A percentile compares a stretch with the other conserved stretches of the same genome.
Evolutionary conservation across 2,888 invertebrate species (phyloP).

Genomic region (Drosophila borborema): DNA sequence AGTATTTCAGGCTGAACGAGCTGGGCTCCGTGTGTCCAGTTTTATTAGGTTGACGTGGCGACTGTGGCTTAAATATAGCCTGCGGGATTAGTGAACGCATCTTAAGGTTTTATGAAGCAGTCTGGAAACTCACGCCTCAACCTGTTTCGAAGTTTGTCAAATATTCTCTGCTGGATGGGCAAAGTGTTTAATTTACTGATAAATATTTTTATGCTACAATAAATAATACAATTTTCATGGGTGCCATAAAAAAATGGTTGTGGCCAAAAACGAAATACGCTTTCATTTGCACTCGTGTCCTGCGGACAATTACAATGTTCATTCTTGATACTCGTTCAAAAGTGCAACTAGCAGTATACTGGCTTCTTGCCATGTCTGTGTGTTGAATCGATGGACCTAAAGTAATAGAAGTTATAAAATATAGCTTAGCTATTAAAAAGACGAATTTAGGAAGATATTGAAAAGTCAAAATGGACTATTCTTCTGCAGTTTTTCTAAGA

Average conservation of each 20-base stretch:
- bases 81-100: conserved; percentile 28
- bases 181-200: conserved; percentile 80
- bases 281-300: conserved; percentile 72
- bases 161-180: conserved; percentile 32
- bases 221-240: conserved; percentile 75
- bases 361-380: not conserved
- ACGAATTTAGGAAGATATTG: not conserved
- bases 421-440: not conserved
- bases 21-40: not conserved
- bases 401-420: not conserved
- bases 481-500: not conserved
- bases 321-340: not conserved
- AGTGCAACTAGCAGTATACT: not conserved
- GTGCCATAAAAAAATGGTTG: conserved; percentile 63
- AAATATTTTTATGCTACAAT: conserved; percentile 77
- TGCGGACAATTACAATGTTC: conserved; percentile 74
- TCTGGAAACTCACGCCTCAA: conserved; percentile 18
- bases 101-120: conserved; percentile 58
- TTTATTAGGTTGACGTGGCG: conserved; percentile 14
- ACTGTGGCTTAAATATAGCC: conserved; percentile 46
- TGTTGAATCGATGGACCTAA: not conserved
- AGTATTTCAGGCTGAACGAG: not conserved
- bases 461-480: not conserved
- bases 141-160: conserved; percentile 48
- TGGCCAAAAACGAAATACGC: conserved; percentile 51